Conservation (phyloP, 30 jellyfish, hydroid and myxozoan genomes). For the Turritopsis rubra region DNA sequence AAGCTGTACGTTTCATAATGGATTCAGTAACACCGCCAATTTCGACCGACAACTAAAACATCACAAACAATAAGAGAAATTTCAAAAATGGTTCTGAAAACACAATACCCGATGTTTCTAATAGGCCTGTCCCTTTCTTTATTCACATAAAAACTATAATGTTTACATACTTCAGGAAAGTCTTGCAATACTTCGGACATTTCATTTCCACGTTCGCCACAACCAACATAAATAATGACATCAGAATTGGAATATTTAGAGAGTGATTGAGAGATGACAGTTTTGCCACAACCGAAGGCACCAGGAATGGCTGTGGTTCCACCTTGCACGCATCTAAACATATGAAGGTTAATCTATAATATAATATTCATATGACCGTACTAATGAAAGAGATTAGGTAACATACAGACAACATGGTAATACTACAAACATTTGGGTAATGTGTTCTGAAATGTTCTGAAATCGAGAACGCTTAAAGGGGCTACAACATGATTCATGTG, state of each 20-base stretch:
- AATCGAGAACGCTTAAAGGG: too few species aligned
- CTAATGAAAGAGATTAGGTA: too few species aligned
- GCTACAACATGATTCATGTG: too few species aligned
- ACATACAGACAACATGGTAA: too few species aligned
- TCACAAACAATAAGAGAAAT: background rate
- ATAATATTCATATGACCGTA: too few species aligned
- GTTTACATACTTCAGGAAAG: conserved; percentile 77
- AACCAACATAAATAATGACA: conserved; percentile 94
- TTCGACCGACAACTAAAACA: conserved; percentile 75
- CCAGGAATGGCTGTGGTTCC: conserved; percentile 99
- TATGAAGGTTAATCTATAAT: too few species aligned
- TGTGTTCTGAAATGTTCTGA: too few species aligned
- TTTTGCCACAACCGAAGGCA: conserved; percentile 99
- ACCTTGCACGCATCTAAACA: conserved; percentile 93
- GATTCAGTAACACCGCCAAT: conserved; percentile 97
- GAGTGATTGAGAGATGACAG: conserved; percentile 95
- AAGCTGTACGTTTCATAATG: conserved; percentile 96
- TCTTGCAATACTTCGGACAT: conserved; percentile 99
- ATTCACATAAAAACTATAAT: background rate
- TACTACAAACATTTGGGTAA: too few species aligned
- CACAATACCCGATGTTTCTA: too few species aligned
- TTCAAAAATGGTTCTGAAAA: too few species aligned
- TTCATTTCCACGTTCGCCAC: conserved; percentile 99
- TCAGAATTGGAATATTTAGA: conserved; percentile 98
- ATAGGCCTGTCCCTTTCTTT: background rate